Percentiles rank a stretch among this genome's conserved stretches.
These are phyloP conservation scores for Odontocerum albicorne DNA, from an alignment of 2,888 invertebrate genomes.

Conservation along the genomic window DNA sequence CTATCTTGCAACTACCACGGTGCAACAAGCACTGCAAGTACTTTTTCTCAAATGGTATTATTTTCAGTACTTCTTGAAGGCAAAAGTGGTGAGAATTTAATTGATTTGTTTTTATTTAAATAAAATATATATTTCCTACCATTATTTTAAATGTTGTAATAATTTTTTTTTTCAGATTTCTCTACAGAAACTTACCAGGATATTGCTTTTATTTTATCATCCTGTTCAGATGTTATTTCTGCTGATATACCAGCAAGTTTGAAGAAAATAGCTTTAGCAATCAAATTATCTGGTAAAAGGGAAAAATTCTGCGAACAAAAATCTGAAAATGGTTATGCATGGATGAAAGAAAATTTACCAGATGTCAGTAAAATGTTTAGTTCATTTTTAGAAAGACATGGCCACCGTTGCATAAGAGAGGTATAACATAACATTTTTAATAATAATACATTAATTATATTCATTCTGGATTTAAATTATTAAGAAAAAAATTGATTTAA, in stretches of 20 bases:
- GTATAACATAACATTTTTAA: slow-evolving; percentile 42
- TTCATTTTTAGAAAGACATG: slow-evolving; percentile 67
- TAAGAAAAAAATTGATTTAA: no score
- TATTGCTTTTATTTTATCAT: slow-evolving; percentile 67
- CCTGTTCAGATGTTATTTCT: slow-evolving; percentile 69
- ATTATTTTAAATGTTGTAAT: slow-evolving; percentile 3
- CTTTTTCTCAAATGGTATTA: slow-evolving; percentile 57
- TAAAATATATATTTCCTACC: background rate
- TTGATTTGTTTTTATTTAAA: background rate
- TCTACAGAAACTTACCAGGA: slow-evolving; percentile 68
- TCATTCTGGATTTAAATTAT: no score
- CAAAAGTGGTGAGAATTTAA: slow-evolving; percentile 48
- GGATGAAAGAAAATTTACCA: slow-evolving; percentile 59
- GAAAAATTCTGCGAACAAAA: slow-evolving; percentile 54
- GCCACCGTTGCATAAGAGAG: slow-evolving; percentile 69
- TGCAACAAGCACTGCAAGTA: slow-evolving; percentile 51
- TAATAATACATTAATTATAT: slow-evolving; percentile 1
- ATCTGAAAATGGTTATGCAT: slow-evolving; percentile 56
- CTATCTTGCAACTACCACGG: slow-evolving; percentile 48
- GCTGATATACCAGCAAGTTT: slow-evolving; percentile 69
- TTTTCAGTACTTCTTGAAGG: slow-evolving; percentile 58
- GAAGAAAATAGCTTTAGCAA: slow-evolving; percentile 48
- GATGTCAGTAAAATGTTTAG: slow-evolving; percentile 52
- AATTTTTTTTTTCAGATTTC: slow-evolving; percentile 53
- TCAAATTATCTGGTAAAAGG: slow-evolving; percentile 48